These are phyloP conservation scores for Heliocidaris erythrogramma DNA, from an alignment of 35 echinoderm and acorn worm genomes.

Conservation along the genomic window DNA sequence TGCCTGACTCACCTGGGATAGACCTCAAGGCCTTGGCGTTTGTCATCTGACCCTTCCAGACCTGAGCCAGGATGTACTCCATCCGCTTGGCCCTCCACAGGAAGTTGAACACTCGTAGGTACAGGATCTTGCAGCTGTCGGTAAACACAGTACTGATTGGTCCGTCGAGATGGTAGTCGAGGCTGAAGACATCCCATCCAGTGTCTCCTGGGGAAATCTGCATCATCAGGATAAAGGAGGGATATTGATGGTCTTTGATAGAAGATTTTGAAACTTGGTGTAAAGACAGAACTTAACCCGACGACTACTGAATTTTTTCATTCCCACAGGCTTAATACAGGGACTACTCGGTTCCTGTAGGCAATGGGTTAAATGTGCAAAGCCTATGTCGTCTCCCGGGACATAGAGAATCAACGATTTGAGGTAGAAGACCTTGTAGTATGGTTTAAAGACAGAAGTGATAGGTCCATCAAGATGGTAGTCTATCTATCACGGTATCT, in stretches of 20 bases:
- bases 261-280: no score
- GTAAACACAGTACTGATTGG: slow-evolving; percentile 98
- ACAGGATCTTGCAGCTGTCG: slow-evolving; percentile 82
- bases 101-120: slow-evolving; percentile 99
- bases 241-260: neutral
- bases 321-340: no score
- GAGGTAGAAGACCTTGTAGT: no score
- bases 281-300: no score
- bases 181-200: slow-evolving; percentile 98
- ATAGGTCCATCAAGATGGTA: no score
- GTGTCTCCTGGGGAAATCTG: slow-evolving; percentile 95
- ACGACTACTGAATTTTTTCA: no score
- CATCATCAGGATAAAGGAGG: neutral
- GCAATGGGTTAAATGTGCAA: no score
- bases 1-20: slow-evolving; percentile 72
- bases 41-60: slow-evolving; percentile 87
- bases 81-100: slow-evolving; percentile 97
- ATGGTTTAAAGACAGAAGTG: no score
- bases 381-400: no score
- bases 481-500: no score
- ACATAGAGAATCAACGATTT: no score
- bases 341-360: no score
- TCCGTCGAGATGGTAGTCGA: slow-evolving; percentile 96
- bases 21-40: slow-evolving; percentile 69
- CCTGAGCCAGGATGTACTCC: slow-evolving; percentile 92